Evolutionary conservation across 2,113 vertebrate genomes (phyloP).

Genomic region (Eulemur macaco): DNA sequence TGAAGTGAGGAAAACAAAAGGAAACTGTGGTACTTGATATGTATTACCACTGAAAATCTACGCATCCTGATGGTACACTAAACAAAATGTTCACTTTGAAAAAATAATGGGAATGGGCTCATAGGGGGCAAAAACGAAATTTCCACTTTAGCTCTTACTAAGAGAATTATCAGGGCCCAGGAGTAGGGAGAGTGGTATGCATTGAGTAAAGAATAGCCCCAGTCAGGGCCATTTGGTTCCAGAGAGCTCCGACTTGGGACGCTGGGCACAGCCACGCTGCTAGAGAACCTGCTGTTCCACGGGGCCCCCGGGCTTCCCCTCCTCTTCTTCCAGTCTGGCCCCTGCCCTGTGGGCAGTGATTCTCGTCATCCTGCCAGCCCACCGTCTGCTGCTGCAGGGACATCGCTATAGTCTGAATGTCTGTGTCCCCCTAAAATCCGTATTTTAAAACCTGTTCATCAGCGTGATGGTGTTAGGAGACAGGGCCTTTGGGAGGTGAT

Average conservation of each 20-base stretch:
- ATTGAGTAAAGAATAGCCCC: neutral
- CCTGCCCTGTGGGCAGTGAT: neutral
- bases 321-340: neutral
- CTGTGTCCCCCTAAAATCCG: neutral
- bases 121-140: neutral
- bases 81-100: neutral
- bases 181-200: neutral
- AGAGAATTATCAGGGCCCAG: neutral
- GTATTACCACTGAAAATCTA: neutral
- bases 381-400: neutral
- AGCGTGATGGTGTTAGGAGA: neutral
- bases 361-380: neutral
- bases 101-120: neutral
- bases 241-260: neutral
- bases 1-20: neutral
- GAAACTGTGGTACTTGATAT: neutral
- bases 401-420: neutral
- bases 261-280: rapidly evolving
- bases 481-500: neutral
- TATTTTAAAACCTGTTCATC: neutral
- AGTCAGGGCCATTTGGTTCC: neutral
- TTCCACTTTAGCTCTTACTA: neutral
- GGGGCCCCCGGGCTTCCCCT: rapidly evolving
- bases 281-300: rapidly evolving
- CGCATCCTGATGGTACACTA: neutral